phyloP scores from a whole-genome alignment of 2,113 vertebrate genomes.

The Mohoua ochrocephala region DNA sequence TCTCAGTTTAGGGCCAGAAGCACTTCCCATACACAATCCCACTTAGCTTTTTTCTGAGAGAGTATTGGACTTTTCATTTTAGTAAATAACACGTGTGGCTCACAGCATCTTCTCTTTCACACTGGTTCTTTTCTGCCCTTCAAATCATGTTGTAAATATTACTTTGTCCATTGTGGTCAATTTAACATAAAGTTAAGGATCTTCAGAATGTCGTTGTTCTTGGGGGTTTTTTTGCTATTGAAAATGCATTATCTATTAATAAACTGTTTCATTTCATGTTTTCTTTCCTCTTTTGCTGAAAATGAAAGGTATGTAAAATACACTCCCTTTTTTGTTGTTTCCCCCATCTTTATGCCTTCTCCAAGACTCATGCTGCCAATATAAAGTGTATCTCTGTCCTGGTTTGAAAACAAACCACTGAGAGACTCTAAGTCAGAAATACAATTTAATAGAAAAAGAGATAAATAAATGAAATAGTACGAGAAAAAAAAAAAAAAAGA shows the following conservation, averaged over 20 bases:
- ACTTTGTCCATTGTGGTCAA: neutral
- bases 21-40: neutral
- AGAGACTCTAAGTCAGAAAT: too few species aligned
- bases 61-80: neutral
- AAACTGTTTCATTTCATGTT: neutral
- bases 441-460: too few species aligned
- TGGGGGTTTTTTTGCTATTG: neutral
- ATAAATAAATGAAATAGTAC: too few species aligned
- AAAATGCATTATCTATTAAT: neutral
- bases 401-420: too few species aligned
- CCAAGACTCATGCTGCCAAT: neutral
- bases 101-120: neutral
- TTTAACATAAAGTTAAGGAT: neutral
- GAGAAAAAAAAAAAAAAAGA: too few species aligned
- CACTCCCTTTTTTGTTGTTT: neutral
- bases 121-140: neutral
- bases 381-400: neutral
- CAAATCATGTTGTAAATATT: neutral
- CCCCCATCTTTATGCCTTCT: neutral
- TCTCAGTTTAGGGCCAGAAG: neutral
- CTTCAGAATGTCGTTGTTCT: neutral
- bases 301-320: conserved; percentile 27
- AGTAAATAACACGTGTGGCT: neutral
- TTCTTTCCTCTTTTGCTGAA: conserved; percentile 24
- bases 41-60: neutral